Evolutionary conservation across 37 sponge, comb jelly and placozoan species (phyloP).

Genomic region (Halisarca cf. caerulea): DNA sequence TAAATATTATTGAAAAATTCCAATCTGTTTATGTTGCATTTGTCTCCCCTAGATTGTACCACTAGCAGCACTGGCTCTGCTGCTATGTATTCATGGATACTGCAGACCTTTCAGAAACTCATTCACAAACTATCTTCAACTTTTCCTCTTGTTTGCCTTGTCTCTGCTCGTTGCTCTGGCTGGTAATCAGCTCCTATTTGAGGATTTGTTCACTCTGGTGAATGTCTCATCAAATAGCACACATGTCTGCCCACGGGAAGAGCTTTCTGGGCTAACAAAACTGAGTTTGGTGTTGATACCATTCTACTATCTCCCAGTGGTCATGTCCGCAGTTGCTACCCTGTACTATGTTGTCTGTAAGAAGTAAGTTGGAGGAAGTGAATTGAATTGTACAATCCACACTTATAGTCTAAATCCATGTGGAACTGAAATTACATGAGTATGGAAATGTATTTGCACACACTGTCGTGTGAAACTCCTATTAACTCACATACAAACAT

Average conservation of each 20-base stretch:
- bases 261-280: conserved; percentile 26
- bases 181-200: conserved; percentile 30
- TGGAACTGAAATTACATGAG: no score
- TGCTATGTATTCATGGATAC: conserved; percentile 12
- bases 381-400: no score
- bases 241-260: not conserved
- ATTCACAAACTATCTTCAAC: conserved; percentile 46
- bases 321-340: conserved; percentile 21
- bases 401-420: no score
- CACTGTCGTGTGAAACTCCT: no score
- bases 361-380: no score
- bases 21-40: no score
- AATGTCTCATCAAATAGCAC: not conserved
- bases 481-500: no score
- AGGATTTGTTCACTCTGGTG: not conserved
- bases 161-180: conserved; percentile 39
- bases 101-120: conserved; percentile 39
- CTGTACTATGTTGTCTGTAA: not conserved
- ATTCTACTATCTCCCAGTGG: conserved; percentile 61
- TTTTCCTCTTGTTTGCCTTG: conserved; percentile 21
- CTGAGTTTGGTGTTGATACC: conserved; percentile 17
- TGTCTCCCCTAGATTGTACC: conserved; percentile 44
- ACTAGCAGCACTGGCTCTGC: conserved; percentile 20
- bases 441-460: no score
- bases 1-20: no score